These are phyloP conservation scores for Hozukius guyotensis DNA, from an alignment of 2,797 vertebrate genomes.

Conservation along the genomic window DNA sequence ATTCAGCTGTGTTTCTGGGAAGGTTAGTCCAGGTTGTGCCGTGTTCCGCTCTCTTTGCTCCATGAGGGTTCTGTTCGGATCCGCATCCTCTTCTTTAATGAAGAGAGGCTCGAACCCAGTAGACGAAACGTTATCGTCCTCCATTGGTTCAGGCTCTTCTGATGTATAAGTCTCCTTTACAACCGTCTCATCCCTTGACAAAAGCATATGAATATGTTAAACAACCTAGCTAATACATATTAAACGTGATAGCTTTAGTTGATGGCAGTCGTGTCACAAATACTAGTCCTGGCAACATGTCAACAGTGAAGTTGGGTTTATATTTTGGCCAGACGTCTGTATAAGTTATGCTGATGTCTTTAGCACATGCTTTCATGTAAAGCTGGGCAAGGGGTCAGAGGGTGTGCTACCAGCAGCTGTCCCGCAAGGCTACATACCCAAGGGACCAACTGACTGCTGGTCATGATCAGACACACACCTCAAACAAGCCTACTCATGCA, in stretches of 20 bases:
- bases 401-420: conserved; percentile 70
- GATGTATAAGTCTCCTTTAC: conserved; percentile 4
- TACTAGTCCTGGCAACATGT: neutral
- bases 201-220: conserved; percentile 35
- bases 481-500: conserved; percentile 32
- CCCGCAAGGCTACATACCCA: conserved; percentile 22
- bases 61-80: conserved; percentile 41
- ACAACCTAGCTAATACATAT: neutral
- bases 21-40: conserved; percentile 29
- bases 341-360: conserved; percentile 40
- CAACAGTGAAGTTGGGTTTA: conserved; percentile 3
- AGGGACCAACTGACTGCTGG: conserved; percentile 35
- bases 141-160: conserved; percentile 53
- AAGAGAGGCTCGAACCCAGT: conserved; percentile 64
- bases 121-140: conserved; percentile 47
- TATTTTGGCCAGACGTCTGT: conserved; percentile 21
- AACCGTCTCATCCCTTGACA: conserved; percentile 27
- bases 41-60: conserved; percentile 51
- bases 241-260: neutral
- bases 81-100: conserved; percentile 72
- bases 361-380: conserved; percentile 30
- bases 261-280: neutral
- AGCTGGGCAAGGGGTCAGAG: conserved; percentile 11
- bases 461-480: conserved; percentile 28
- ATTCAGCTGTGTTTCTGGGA: conserved; percentile 19